phyloP scores from a whole-genome alignment of 2,113 vertebrate species.

The Phocoena sinus region DNA sequence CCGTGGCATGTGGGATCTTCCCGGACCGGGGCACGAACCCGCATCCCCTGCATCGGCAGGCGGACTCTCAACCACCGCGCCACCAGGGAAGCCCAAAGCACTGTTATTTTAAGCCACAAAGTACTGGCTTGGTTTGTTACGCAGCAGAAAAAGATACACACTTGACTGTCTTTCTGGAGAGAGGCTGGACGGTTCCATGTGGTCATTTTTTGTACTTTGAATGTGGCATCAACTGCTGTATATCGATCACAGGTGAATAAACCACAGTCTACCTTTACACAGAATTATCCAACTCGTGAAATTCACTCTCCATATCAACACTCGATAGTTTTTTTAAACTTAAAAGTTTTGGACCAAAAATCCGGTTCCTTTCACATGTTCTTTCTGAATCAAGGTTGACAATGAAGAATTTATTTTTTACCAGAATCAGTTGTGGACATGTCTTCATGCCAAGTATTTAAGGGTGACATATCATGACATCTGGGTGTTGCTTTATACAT shows the following conservation, averaged over 20 bases:
- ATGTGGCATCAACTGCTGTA: background rate
- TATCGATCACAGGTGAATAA: background rate
- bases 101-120: background rate
- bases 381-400: background rate
- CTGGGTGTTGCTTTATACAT: background rate
- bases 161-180: background rate
- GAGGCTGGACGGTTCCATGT: background rate
- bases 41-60: too few species aligned
- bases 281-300: background rate
- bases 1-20: too few species aligned
- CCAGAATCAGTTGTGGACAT: background rate
- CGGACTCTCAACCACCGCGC: too few species aligned
- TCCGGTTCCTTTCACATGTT: background rate
- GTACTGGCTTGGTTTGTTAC: background rate
- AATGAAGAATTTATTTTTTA: background rate
- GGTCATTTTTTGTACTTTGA: background rate
- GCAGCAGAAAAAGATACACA: background rate
- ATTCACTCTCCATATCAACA: background rate
- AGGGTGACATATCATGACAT: background rate
- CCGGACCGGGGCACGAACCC: too few species aligned
- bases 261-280: background rate
- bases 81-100: too few species aligned
- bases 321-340: background rate
- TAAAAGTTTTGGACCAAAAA: background rate
- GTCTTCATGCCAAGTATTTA: background rate